A percentile compares a stretch with the other conserved stretches of the same genome.
These are phyloP conservation scores for Hyperoodon ampullatus DNA, from an alignment of 2,113 vertebrate genomes.

Conservation along the genomic window DNA sequence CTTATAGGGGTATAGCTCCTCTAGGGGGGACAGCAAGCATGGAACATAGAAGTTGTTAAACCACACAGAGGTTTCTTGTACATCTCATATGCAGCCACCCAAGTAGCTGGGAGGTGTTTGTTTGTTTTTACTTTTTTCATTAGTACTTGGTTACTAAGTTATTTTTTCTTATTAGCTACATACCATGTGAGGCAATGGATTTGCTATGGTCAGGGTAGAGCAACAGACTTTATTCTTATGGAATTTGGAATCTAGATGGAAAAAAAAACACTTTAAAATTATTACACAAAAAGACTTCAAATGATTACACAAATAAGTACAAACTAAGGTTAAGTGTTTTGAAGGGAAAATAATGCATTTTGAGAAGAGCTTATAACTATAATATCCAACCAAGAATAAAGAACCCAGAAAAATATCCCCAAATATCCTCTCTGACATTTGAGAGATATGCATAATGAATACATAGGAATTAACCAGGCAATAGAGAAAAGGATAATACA, in stretches of 20 bases:
- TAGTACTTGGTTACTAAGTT: neutral
- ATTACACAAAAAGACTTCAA: neutral
- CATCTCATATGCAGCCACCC: neutral
- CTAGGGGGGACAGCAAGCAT: neutral
- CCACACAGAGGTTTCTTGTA: neutral
- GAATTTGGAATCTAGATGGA: neutral
- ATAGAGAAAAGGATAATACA: neutral
- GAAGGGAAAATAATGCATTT: neutral
- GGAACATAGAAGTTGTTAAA: neutral
- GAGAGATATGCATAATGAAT: neutral
- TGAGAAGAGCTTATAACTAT: neutral
- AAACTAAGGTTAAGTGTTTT: neutral
- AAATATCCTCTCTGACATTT: constrained; percentile 3
- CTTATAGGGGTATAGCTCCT: neutral
- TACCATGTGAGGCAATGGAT: neutral
- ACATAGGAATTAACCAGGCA: neutral
- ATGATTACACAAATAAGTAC: neutral
- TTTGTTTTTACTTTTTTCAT: neutral
- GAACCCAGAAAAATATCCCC: neutral
- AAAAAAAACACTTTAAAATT: neutral
- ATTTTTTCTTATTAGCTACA: neutral
- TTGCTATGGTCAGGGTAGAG: neutral
- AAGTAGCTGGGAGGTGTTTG: neutral
- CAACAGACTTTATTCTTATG: neutral
- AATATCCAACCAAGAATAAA: neutral